phyloP scores from a whole-genome alignment of 2,113 vertebrate genomes.

The Mus pahari region DNA sequence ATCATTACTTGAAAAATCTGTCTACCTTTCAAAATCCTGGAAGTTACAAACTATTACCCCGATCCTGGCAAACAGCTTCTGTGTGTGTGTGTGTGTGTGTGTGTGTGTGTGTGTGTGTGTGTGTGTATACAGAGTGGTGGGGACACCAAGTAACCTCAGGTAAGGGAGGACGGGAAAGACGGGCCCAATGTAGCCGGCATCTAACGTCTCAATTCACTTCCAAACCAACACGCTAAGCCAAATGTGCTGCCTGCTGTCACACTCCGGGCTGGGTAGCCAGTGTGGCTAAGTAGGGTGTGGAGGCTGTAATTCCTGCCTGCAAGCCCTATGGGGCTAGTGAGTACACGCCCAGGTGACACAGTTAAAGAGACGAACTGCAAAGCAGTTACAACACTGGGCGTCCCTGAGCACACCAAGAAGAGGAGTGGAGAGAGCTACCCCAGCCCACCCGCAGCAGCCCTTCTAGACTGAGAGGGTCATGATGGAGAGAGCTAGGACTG shows the following conservation, averaged over 20 bases:
- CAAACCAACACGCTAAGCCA: not conserved
- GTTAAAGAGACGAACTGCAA: not conserved
- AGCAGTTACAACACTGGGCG: not conserved
- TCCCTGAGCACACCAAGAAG: not conserved
- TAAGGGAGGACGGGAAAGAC: slow-evolving; percentile 29
- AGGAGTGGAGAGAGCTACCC: not conserved
- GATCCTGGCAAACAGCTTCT: not conserved
- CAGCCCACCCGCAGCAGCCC: not conserved
- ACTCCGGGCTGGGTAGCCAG: not conserved
- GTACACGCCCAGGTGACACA: not conserved
- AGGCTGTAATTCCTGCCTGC: not conserved
- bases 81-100: too few species aligned
- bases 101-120: not conserved
- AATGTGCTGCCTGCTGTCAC: not conserved
- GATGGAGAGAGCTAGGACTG: not conserved
- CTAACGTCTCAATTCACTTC: slow-evolving; percentile 3
- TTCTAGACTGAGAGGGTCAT: not conserved
- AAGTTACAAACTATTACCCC: not conserved
- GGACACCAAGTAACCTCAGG: not conserved
- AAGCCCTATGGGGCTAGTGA: not conserved
- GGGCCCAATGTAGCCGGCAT: not conserved
- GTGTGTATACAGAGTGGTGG: not conserved
- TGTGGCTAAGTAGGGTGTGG: not conserved
- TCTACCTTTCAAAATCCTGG: not conserved
- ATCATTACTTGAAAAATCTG: slow-evolving; percentile 28